Conservation (phyloP, 2,797 vertebrate genomes). For the Carapus acus region DNA sequence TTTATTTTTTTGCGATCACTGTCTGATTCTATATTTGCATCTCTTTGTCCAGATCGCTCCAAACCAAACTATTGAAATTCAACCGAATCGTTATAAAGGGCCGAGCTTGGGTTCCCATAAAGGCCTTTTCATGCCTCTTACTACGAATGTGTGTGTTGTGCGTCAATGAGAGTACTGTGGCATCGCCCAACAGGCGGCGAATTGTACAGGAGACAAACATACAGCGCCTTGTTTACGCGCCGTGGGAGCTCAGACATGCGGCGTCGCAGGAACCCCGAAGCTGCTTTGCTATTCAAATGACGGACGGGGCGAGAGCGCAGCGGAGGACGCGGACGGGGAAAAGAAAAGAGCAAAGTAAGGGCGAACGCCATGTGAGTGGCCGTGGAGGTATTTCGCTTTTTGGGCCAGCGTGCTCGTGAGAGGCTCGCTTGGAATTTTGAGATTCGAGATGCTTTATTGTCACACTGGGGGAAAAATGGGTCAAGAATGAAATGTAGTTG, state of each 20-base stretch:
- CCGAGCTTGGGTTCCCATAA: constrained; percentile 17
- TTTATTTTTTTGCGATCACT: too few species aligned
- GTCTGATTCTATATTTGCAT: neutral
- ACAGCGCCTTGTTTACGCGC: constrained; percentile 54
- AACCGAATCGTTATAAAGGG: constrained; percentile 15
- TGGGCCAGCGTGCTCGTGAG: too few species aligned
- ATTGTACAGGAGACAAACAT: constrained; percentile 54
- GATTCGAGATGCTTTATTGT: too few species aligned
- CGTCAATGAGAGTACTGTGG: constrained; percentile 52
- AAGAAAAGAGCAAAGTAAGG: constrained; percentile 1
- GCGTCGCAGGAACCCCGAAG: constrained; percentile 38
- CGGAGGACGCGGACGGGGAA: constrained; percentile 27
- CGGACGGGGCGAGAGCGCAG: constrained; percentile 14
- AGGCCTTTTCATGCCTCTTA: constrained; percentile 22
- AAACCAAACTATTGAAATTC: constrained; percentile 5
- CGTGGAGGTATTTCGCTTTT: too few species aligned
- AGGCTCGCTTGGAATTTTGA: too few species aligned
- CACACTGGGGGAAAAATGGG: too few species aligned
- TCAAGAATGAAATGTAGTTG: too few species aligned
- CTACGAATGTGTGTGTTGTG: constrained; percentile 29
- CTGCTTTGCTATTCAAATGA: constrained; percentile 78
- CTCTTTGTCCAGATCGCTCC: neutral
- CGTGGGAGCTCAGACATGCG: constrained; percentile 57
- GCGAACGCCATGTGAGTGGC: constrained; percentile 6
- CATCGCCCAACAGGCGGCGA: constrained; percentile 41